Conservation (phyloP, 2,797 vertebrate species). For the Holocentrus rufus region DNA sequence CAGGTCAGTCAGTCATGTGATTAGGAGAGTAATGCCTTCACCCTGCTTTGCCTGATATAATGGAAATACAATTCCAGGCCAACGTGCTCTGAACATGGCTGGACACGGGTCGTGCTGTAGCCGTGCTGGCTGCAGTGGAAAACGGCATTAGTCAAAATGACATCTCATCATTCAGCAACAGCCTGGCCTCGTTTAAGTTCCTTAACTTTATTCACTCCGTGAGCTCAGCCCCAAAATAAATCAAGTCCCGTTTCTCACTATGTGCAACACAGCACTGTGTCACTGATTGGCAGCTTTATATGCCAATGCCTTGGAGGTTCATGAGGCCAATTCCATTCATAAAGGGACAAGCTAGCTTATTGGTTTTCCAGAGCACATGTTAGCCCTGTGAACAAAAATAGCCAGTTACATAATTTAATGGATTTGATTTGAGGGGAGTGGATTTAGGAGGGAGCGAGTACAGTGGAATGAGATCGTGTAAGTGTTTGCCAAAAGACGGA, state of each 20-base stretch:
- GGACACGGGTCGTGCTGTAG: too few species aligned
- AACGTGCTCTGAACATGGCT: too few species aligned
- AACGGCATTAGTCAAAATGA: too few species aligned
- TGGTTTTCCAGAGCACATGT: conserved; percentile 62
- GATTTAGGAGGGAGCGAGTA: conserved; percentile 23
- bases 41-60: too few species aligned
- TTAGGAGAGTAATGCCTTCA: too few species aligned
- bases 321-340: conserved; percentile 56
- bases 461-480: conserved; percentile 30
- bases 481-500: conserved; percentile 30
- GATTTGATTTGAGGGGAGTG: conserved; percentile 41
- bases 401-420: conserved; percentile 46
- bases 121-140: too few species aligned
- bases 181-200: too few species aligned
- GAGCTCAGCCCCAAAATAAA: too few species aligned
- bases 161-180: too few species aligned
- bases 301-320: conserved; percentile 36
- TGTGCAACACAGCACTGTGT: conserved; percentile 26
- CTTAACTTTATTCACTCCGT: too few species aligned
- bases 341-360: conserved; percentile 40
- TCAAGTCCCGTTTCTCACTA: conserved; percentile 1
- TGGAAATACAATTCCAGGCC: too few species aligned
- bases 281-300: conserved; percentile 55
- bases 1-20: too few species aligned
- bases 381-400: conserved; percentile 39